Base-by-base conservation (phyloP, 1,140 invertebrate genomes). In the Nasonia longicornis region DNA sequence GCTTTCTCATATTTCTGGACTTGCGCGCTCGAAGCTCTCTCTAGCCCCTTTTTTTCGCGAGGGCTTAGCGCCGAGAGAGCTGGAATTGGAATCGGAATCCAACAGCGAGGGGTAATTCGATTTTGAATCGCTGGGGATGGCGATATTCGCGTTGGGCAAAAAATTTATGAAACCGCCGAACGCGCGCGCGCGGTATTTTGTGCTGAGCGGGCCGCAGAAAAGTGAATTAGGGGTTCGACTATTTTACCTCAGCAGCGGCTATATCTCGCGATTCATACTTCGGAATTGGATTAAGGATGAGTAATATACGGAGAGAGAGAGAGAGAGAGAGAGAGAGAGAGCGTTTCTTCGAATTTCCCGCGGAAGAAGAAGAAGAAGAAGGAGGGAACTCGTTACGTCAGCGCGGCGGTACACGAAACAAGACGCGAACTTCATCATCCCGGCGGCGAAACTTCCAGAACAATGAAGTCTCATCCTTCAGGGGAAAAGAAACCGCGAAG, bases 81-180 rank as follows among this genome's bases (percentile, higher is more conserved):
- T 31, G 52, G 52, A 58, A 58, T 58, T 58, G 52, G 35, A 70
- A 70, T 42, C 35, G 69, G 69, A 35, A 38, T 35, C 35, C 31
- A 26, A 1, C 1, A 26, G 26, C 26, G 26, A 70, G 16, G 16
- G 20, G 31, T 70, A 70, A 70, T 70, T 20, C 35, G 70, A 72
- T 72, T 72, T 72, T 72, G 70, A 72, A 72, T 72, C 70, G 35
- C 70, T 45, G 38, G 70, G 35, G 70, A 72, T n/a, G n/a, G n/a
- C n/a, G 45, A 72, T 72, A 48, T 72, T 38, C 52, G 7, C 7
- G 52, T 58, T 58, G 52, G 2, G 52, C 52, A 58, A 58, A 58
- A 58, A 58, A 58, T 58, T 6, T 58, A 58, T 58, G 20, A 58
- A 58, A 58, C n/a, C 52, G 26, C 26, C 1, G 26, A 26, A 26